A percentile compares a stretch with the other conserved stretches of the same genome.
Evolutionary conservation across 2,888 invertebrate genomes (phyloP).

Genomic region (Elegia similella): DNA sequence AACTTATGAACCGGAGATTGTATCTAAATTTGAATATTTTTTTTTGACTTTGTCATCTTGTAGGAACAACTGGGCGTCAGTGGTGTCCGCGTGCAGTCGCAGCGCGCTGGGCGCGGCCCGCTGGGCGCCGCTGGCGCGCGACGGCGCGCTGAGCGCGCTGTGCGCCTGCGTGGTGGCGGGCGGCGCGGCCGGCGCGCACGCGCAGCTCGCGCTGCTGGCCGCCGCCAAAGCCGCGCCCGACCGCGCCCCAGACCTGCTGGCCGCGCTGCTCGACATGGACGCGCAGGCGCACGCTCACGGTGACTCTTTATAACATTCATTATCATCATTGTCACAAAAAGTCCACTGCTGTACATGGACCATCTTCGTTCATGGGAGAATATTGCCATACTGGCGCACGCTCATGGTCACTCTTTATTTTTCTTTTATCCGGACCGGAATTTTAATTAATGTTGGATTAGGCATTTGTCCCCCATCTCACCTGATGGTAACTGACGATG

Average conservation of each 20-base stretch:
- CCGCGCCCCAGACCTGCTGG: slow-evolving; percentile 40
- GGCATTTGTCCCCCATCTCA: too few species aligned
- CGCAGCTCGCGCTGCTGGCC: slow-evolving; percentile 46
- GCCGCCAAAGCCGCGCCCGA: slow-evolving; percentile 40
- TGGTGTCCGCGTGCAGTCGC: slow-evolving; percentile 90
- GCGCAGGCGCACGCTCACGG: slow-evolving; percentile 63
- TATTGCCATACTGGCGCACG: too few species aligned
- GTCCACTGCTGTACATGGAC: too few species aligned
- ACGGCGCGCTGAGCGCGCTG: slow-evolving; percentile 60
- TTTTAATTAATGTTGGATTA: too few species aligned
- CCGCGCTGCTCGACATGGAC: slow-evolving; percentile 59
- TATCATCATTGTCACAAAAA: too few species aligned
- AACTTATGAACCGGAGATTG: too few species aligned
- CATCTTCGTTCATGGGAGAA: too few species aligned
- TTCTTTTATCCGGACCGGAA: too few species aligned
- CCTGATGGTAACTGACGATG: too few species aligned
- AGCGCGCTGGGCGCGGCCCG: slow-evolving; percentile 45
- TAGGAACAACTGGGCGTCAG: slow-evolving; percentile 92
- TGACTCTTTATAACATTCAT: too few species aligned
- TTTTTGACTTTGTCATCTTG: background rate
- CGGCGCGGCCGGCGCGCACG: slow-evolving; percentile 38
- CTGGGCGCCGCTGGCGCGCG: slow-evolving; percentile 43
- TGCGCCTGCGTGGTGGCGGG: slow-evolving; percentile 51
- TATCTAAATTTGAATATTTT: too few species aligned
- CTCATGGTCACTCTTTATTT: too few species aligned